Evolutionary conservation across 2,888 invertebrate species (phyloP), one percentile per base, ranked within the genome.

Genomic region (Notocelia uddmanniana): DNA sequence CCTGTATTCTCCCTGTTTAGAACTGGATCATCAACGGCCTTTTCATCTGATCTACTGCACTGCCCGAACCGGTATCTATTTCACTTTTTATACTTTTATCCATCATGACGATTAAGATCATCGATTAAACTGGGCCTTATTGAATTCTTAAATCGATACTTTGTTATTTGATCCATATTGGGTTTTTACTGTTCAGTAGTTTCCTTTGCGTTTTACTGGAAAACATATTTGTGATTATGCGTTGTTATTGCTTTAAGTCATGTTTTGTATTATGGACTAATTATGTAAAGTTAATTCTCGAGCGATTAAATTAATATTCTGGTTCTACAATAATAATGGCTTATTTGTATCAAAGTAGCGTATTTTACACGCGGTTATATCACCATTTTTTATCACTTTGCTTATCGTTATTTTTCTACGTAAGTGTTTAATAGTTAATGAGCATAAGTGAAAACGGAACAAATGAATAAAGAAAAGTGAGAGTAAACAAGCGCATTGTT

Each of bases 61-160:
- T 77, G 75, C 79, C 76, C 74, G 76, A 76, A 81, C 78, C 78
- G 77, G 77, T 78, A 74, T 76, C 76, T 74, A 73, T 77, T 77
- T 76, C 66, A 70, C 75, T 81, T 81, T 83, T 80, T 77, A 74
- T 75, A 78, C 72, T 73, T 76, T 81, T 80, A 79, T 77, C 76
- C 19, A 37, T 66, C 52, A 57, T n/a, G 52, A 66, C 68, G 64
- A 66, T 63, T 64, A 52, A 50, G 67, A 58, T 58, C 59, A 70
- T 75, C 73, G 68, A 73, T 74, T 74, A 68, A 73, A 67, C 59
- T 69, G 58, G 70, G 68, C 50, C 72, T 21, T 68, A 75, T 75
- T 74, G 73, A 74, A 62, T 67, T 73, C 37, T 50, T 68, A 54
- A 69, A 68, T 70, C 73, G 74, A 73, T 70, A 70, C 58, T 58